Conservation (phyloP, 2,797 vertebrate genomes). For the Heterohyrax brucei region DNA sequence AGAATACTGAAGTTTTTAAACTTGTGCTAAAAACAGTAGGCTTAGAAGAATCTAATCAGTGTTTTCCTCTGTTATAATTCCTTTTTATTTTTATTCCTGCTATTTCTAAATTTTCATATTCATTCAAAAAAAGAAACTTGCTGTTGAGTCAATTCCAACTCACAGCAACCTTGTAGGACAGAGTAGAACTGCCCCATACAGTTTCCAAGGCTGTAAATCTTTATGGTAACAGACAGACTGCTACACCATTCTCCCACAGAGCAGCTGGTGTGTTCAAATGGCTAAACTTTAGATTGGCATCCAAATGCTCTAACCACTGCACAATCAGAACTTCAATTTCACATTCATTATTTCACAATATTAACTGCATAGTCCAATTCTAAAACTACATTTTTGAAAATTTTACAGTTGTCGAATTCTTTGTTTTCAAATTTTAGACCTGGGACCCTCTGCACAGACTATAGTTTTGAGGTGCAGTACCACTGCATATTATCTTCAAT, state of each 20-base stretch:
- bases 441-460: background rate
- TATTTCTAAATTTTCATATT: background rate
- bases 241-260: too few relatives aligned
- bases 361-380: conserved; percentile 9
- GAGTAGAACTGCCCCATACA: too few relatives aligned
- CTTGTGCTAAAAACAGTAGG: conserved; percentile 35
- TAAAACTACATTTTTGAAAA: conserved; percentile 57
- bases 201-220: too few relatives aligned
- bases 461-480: conserved; percentile 56
- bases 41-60: conserved; percentile 40
- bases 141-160: too few relatives aligned
- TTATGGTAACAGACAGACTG: too few relatives aligned
- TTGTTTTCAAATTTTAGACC: conserved; percentile 47
- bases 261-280: too few relatives aligned
- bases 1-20: conserved; percentile 31
- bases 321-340: background rate
- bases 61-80: conserved; percentile 61
- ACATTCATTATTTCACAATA: background rate
- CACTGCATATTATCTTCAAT: conserved; percentile 82
- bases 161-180: too few relatives aligned
- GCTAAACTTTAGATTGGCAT: too few relatives aligned
- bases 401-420: conserved; percentile 49
- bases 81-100: conserved; percentile 44
- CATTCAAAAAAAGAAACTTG: too few relatives aligned
- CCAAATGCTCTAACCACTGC: too few relatives aligned